Base-by-base conservation (phyloP, 2,113 vertebrate genomes). In the Rhinolophus sinicus region DNA sequence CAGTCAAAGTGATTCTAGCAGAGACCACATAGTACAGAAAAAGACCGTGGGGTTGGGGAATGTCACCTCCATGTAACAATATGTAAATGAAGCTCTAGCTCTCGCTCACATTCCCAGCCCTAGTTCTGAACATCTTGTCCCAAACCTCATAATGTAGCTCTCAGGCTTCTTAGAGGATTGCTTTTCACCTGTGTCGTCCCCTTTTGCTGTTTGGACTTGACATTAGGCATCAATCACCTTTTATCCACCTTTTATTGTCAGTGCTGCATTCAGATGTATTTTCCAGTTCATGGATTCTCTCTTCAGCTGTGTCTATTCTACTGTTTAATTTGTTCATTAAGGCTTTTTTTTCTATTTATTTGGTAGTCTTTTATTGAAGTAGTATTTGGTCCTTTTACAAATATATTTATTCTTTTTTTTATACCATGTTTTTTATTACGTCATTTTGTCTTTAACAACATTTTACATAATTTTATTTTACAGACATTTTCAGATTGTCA, bases 221-320 rank as follows among this genome's bases (percentile, higher is more conserved):
- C 40, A 26, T 65, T 38, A 70, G 38, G 1, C 8, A 72, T 22
- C 8, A 13, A 4, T 38, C 11, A 50, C 15, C n/a, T 78, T 62
- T 50, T 50, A 50, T 12, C 47, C 12, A 50, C 47, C 12, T 50
- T n/a, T 65, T 33, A 35, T 60, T 38, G 76, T 73, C 18, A 28
- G 6, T 11, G 28, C 22, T 64, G 2, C 22, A 21, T 76, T 88
- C 26, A 80, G 33, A 44, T 56, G 33, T 83, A 5, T 60, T 96
- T 94, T 97, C 93, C 72, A 88, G 40, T 65, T 90, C 56, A 80
- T 6, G 10, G n/a, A 92, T 70, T 75, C 65, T 95, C 70, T 94
- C 90, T 97, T 94, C 33, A n/a, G 12, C 81, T 81, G 8, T 72
- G 8, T 96, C 94, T 93, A 7, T 38, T 58, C 30, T 76, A 5